Evolutionary conservation across 2,113 vertebrate genomes (phyloP), one percentile per base, ranked within the genome.

Genomic region (Aegotheles bennettii): DNA sequence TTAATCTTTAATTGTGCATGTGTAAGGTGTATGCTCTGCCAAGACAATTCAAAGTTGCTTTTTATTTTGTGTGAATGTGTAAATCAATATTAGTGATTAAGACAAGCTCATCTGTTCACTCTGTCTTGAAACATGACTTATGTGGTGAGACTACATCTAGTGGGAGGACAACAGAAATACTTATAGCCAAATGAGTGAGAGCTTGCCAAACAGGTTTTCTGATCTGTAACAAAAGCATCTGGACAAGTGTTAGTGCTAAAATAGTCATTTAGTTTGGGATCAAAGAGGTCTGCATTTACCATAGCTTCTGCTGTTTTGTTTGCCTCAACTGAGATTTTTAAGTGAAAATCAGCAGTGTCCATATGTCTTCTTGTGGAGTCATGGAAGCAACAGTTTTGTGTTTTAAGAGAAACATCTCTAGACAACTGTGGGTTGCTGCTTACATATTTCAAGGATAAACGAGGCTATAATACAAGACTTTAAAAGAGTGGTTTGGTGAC

Each of bases 221-320:
- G 96, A 96, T 93, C 95, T 95, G 95, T 97, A 95, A 84, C 93
- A 96, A 90, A 96, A 94, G 92, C 96, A 95, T 96, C 96, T 96
- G 94, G 96, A 93, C 93, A 93, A 96, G 90, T 81, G 90, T 75
- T 92, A 94, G 82, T 60, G 90, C 82, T 96, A 88, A 91, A 94
- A 95, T 24, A 87, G 83, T 95, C 82, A 45, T 86, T 92, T 84
- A 70, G 51, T 93, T 90, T 92, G 92, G 60, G 93, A 95, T 94
- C 96, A 94, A 87, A 94, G 64, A 75, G 79, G 90, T 88, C 93
- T 87, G 76, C 51, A 50, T 86, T 93, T 90, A 86, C 90, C 80
- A 63, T 75, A 92, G 64, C 71, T 90, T 96, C 83, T 81, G 60
- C 64, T 90, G 71, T 48, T 92, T 89, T 81, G 35, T 92, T 96